Evolutionary conservation across 1,140 invertebrate genomes (phyloP), one percentile per base, ranked within the genome.

Genomic region (Contarinia nasturtii): DNA sequence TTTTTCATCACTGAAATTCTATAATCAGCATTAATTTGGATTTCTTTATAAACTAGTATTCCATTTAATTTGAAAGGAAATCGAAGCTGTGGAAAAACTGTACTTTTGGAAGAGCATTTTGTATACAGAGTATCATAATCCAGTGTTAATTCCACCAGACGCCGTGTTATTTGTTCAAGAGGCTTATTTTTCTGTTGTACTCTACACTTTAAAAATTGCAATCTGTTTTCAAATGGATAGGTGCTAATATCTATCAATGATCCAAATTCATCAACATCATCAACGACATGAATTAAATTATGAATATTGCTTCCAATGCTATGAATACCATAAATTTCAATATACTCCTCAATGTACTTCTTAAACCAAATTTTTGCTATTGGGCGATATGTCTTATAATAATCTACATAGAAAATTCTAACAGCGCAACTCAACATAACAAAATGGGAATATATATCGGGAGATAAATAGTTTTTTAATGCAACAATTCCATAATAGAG

Each of bases 251-350:
- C 47, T 44, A 54, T 48, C 44, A 56, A 44, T 20, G 33, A 18
- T 18, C 56, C 53, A 52, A 49, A 56, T 33, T 36, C 47, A 42
- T 46, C 43, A n/a, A 49, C 50, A 49, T 57, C 54, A 40, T 50
- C 52, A 5, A 36, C 1, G 36, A 59, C 38, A 52, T 59, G 52
- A 41, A 49, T 48, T 11, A 57, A 42, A 48, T 36, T 50, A 46
- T 57, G 53, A 20, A 56, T 38, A 48, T 56, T 57, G 45, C 52
- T 51, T 2, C 7, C 10, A 33, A 42, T 46, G 52, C 42, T 44
- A 27, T 45, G n/a, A n/a, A 27, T 27, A 10, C 27, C 27, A 27
- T 27, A 27, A 27, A 27, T 27, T 5, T 27, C 27, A 5, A 10
- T 10, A 27, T 27, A 27, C 3, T 27, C 10, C 10, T 27, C 27